Conservation (phyloP, 1,140 invertebrate species). For the Sinella curviseta region DNA sequence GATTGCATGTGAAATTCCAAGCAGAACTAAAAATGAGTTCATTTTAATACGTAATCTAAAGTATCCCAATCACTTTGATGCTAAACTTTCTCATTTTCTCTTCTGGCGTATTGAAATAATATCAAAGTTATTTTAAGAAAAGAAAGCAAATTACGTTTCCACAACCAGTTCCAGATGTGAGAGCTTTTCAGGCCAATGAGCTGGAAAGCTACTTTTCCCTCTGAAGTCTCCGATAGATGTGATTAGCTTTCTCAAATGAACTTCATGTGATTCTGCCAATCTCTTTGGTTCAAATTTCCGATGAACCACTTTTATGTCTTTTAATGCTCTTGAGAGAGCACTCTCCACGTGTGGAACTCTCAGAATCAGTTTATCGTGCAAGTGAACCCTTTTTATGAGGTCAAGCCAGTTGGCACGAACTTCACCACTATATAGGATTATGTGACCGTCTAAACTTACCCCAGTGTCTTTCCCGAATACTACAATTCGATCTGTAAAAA, state of each 20-base stretch:
- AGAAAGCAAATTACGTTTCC: conserved; percentile 83
- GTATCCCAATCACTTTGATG: neutral
- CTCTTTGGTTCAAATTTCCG: conserved; percentile 88
- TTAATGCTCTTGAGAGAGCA: conserved; percentile 75
- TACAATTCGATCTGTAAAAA: conserved; percentile 68
- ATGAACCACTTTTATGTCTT: conserved; percentile 78
- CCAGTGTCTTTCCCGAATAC: conserved; percentile 85
- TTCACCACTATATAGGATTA: conserved; percentile 85
- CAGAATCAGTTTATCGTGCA: conserved; percentile 70
- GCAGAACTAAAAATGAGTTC: too few relatives aligned
- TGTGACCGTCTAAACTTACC: conserved; percentile 80
- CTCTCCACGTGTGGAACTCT: conserved; percentile 80
- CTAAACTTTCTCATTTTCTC: neutral
- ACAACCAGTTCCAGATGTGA: conserved; percentile 81
- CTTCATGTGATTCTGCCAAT: conserved; percentile 78
- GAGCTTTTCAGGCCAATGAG: conserved; percentile 69
- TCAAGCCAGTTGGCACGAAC: conserved; percentile 87
- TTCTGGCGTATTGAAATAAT: too few relatives aligned
- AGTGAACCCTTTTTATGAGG: conserved; percentile 77
- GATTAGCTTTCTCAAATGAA: conserved; percentile 74
- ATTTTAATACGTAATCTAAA: too few relatives aligned
- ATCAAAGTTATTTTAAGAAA: neutral
- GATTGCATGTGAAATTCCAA: neutral
- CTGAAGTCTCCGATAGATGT: conserved; percentile 80
- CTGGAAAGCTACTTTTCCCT: conserved; percentile 68